Conservation (phyloP, 1,140 invertebrate species). For the Ephestia elutella region DNA sequence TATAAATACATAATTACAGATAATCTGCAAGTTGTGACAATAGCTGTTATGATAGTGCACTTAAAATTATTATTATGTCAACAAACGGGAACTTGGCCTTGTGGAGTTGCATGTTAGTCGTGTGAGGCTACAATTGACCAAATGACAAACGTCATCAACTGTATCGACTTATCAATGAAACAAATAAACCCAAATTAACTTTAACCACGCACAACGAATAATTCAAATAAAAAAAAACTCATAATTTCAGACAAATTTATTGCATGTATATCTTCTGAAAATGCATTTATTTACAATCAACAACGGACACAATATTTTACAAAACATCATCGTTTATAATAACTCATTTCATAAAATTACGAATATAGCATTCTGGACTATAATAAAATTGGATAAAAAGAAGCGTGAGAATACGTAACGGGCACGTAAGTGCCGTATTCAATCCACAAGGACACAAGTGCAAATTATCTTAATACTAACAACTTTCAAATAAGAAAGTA, state of each 20-base stretch:
- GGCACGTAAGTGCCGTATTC: slow-evolving; percentile 51
- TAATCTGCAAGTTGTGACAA: slow-evolving; percentile 67
- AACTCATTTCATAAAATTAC: slow-evolving; percentile 56
- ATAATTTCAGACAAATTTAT: slow-evolving; percentile 72
- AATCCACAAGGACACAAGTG: slow-evolving; percentile 75
- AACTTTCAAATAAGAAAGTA: slow-evolving; percentile 70
- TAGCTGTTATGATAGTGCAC: slow-evolving; percentile 71
- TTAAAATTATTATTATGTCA: slow-evolving; percentile 63
- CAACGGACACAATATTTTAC: slow-evolving; percentile 67
- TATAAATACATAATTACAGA: slow-evolving; percentile 73
- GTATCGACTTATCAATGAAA: slow-evolving; percentile 45
- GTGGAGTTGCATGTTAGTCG: slow-evolving; percentile 73
- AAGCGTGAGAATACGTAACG: slow-evolving; percentile 67
- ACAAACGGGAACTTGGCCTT: slow-evolving; percentile 73
- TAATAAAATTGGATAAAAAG: slow-evolving; percentile 48
- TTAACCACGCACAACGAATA: slow-evolving; percentile 44
- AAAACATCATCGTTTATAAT: slow-evolving; percentile 55
- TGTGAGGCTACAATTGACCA: slow-evolving; percentile 68
- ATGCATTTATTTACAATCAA: slow-evolving; percentile 73
- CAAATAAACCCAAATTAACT: slow-evolving; percentile 19
- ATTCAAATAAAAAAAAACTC: slow-evolving; percentile 66
- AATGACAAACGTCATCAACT: slow-evolving; percentile 71
- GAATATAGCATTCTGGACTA: slow-evolving; percentile 49
- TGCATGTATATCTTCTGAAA: slow-evolving; percentile 68
- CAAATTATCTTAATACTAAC: slow-evolving; percentile 62